Base-by-base conservation (phyloP, 2,888 invertebrate genomes). In the Stenodera caucasica region DNA sequence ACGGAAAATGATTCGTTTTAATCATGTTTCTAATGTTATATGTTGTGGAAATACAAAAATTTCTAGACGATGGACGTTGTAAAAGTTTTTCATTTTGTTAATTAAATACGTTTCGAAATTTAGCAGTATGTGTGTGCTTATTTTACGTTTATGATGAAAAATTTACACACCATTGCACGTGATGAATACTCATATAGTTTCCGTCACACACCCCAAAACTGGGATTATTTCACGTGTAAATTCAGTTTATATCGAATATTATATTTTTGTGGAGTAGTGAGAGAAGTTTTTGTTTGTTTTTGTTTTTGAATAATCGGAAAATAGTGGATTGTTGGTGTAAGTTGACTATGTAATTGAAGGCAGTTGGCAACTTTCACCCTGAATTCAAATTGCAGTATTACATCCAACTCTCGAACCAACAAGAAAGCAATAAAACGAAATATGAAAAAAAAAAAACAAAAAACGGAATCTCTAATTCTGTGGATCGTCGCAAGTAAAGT, bases 401-500 rank as follows among this genome's bases (percentile, higher is more conserved):
- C 23, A 45, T 12, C 4, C 11, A 45, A 23, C 3, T 45, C 5
- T 45, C 21, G 23, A 23, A 45, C 12, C 45, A 45, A 45, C 45
- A 23, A 23, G 11, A 45, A 45, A 45, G 45, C 45, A 45, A 45
- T 23, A 45, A 45, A 45, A 45, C 11, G 9, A 45, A 45, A 23
- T 21, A 45, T 45, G 12, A 55, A 57, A 50, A 33, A 54, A 26
- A 57, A 54, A 51, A 50, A 9, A 18, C 53, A 55, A 32, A 26
- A 54, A 33, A 40, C 49, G 30, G 51, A 58, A 68, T 67, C 55
- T 67, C 64, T 67, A 67, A 67, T 67, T 70, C 66, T 66, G 68
- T 68, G 70, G 71, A 70, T 68, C 68, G 59, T 66, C 55, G 66
- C 66, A 64, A 67, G 67, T 68, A 65, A 64, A 70, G 67, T 66